These are phyloP conservation scores for Cheilosia impressa DNA, from an alignment of 2,888 invertebrate species.

Conservation along the genomic window DNA sequence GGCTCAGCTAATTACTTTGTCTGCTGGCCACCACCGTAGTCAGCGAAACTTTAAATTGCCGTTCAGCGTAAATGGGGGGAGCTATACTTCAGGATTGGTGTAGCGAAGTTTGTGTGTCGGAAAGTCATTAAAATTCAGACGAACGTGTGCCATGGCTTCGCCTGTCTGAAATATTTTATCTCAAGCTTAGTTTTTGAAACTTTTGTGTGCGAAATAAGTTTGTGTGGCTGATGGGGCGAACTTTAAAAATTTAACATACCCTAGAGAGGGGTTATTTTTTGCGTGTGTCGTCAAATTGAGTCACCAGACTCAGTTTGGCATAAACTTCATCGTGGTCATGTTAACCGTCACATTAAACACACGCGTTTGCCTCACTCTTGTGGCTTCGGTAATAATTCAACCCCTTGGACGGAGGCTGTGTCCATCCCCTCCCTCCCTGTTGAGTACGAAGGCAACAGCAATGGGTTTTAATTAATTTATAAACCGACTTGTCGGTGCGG, in stretches of 20 bases:
- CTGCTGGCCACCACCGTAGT: slow-evolving; percentile 35
- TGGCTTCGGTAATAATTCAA: slow-evolving; percentile 42
- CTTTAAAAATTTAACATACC: neutral
- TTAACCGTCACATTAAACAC: slow-evolving; percentile 59
- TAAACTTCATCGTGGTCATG: slow-evolving; percentile 42
- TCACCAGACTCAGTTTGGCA: slow-evolving; percentile 23
- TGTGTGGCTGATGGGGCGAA: neutral
- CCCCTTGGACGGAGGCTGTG: neutral
- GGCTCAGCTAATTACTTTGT: slow-evolving; percentile 69
- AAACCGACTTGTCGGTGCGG: slow-evolving; percentile 25
- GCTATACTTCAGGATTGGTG: neutral
- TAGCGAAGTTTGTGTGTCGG: slow-evolving; percentile 1
- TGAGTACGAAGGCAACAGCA: slow-evolving; percentile 35
- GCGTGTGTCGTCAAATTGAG: slow-evolving; percentile 32
- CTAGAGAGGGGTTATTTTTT: neutral
- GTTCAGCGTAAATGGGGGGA: neutral
- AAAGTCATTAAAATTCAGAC: slow-evolving; percentile 11
- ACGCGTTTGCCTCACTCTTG: slow-evolving; percentile 37
- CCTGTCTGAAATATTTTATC: slow-evolving; percentile 1
- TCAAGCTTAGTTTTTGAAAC: neutral
- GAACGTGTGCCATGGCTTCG: neutral
- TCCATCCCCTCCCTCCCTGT: neutral
- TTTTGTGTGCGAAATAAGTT: neutral
- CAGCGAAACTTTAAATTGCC: slow-evolving; percentile 66
- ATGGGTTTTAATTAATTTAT: slow-evolving; percentile 48